Percentiles rank a stretch among this genome's conserved stretches.
These are phyloP conservation scores for Aldabrachelys gigantea DNA, from an alignment of 2,113 vertebrate genomes.

Conservation along the genomic window DNA sequence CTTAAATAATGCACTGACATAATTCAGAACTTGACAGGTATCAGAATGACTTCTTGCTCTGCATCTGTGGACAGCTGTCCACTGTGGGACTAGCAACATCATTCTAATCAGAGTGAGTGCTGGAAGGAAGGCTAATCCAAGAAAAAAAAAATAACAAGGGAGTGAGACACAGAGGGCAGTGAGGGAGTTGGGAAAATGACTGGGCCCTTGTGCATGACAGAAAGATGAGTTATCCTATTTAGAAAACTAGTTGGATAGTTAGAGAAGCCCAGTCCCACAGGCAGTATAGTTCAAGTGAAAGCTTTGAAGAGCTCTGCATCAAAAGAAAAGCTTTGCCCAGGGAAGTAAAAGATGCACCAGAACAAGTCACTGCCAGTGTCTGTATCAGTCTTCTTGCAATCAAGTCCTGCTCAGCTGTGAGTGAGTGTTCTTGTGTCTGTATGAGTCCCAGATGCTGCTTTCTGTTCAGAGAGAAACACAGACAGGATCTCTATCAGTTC, in stretches of 20 bases:
- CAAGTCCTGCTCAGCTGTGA: neutral
- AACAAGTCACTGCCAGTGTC: neutral
- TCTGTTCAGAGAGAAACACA: neutral
- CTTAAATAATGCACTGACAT: neutral
- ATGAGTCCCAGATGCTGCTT: neutral
- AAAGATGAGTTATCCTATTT: neutral
- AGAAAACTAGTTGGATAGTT: neutral
- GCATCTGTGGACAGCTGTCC: neutral
- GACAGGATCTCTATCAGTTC: neutral
- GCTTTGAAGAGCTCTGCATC: neutral
- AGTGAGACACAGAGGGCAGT: neutral
- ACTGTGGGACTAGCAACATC: neutral
- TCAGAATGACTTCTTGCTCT: neutral
- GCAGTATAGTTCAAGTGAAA: neutral
- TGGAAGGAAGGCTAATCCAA: neutral
- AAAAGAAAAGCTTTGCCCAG: neutral
- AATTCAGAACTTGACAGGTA: neutral
- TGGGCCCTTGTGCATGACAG: neutral
- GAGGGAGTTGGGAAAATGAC: neutral
- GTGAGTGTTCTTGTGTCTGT: neutral
- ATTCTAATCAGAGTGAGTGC: neutral
- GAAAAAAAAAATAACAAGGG: neutral
- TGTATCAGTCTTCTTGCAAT: neutral
- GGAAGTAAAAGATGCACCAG: neutral
- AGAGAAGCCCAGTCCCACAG: neutral